Evolutionary conservation across 2,113 vertebrate species (phyloP), one percentile per base, ranked within the genome.

Genomic region (Alaudala cheleensis): DNA sequence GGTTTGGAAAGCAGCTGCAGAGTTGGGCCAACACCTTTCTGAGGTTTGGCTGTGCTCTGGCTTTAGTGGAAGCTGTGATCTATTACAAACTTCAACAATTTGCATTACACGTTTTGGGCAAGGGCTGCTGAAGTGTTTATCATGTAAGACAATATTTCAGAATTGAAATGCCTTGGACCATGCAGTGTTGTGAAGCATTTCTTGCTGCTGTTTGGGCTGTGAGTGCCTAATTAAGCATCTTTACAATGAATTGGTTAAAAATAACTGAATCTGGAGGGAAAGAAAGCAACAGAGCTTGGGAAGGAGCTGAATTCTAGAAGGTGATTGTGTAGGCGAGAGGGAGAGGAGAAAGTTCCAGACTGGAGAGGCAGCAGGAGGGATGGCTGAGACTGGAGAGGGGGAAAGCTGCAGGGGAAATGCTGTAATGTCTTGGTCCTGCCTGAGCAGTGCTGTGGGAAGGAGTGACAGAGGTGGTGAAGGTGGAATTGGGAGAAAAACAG

Each of bases 1-100:
- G 87, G 47, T 83, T 95, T 87, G 89, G 89, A 97, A 94, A 79
- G 60, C 51, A 78, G 90, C 60, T 50, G 67, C 42, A 64, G 90
- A 90, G 78, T 14, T 86, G 74, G 67, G 81, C 89, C 89, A 95
- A 65, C 54, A 83, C 70, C 85, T 90, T 76, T 76, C 64, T 58
- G 50, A 92, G 71, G 33, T 71, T 82, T 76, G 49, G 64, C 77
- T 61, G 33, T 42, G 45, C 21, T 91, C 54, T 82, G 74, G 51
- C 74, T 93, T 74, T 54, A 77, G 58, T 70, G 71, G 64, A 87
- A 93, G n/a, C 42, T 60, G 44, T 93, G 66, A 85, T 92, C 74
- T 66, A 88, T 91, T 77, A 53, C 4, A 18, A 58, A 85, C 33
- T 56, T 60, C 79, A 92, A 31, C 34, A 67, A 44, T 58, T 56